phyloP scores from a whole-genome alignment of 2,797 vertebrate genomes.

The Ficedula albicollis region DNA sequence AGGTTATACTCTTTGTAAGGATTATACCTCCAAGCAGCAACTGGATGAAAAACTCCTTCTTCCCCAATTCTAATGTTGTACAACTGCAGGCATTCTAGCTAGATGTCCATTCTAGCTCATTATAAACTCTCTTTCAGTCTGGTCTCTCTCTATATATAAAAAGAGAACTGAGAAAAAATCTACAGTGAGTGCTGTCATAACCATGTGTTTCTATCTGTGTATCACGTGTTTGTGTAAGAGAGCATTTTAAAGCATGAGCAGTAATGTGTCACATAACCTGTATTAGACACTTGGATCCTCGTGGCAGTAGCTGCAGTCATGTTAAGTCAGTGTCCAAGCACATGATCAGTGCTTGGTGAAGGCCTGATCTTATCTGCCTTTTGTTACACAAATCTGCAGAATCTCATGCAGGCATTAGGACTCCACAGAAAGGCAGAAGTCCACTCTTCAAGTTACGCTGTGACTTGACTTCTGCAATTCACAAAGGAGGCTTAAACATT shows the following conservation, averaged over 20 bases:
- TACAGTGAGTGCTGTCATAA: background rate
- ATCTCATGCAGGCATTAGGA: background rate
- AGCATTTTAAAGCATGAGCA: background rate
- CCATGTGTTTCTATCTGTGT: background rate
- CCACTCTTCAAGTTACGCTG: background rate
- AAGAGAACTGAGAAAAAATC: background rate
- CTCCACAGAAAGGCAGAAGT: background rate
- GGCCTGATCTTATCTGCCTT: background rate
- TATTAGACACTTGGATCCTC: background rate
- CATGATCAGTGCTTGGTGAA: background rate
- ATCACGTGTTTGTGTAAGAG: background rate
- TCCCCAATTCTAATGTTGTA: background rate
- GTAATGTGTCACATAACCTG: background rate
- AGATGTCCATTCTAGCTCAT: background rate
- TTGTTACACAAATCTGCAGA: background rate
- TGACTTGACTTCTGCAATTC: background rate
- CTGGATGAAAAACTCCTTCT: background rate
- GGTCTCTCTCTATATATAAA: background rate
- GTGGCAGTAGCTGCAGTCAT: background rate
- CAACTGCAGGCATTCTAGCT: background rate
- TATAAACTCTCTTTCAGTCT: background rate
- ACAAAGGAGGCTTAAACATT: background rate
- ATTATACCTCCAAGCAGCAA: background rate
- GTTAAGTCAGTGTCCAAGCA: background rate
- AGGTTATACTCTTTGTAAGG: background rate